phyloP scores from a whole-genome alignment of 2,113 vertebrate species.

The Thalassoma bifasciatum region DNA sequence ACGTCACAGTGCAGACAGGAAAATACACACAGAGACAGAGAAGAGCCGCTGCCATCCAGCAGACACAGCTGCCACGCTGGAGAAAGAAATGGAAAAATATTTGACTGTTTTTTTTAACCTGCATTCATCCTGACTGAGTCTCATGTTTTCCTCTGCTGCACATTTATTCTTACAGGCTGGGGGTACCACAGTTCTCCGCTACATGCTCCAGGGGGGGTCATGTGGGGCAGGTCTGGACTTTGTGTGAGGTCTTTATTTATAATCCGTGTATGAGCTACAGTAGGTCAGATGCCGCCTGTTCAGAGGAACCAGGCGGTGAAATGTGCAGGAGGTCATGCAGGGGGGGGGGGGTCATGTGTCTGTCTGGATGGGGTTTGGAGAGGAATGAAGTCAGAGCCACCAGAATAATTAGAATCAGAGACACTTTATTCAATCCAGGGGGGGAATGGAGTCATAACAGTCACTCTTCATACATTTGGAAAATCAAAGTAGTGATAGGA shows the following conservation, averaged over 20 bases:
- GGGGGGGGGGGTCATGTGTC: too few relatives aligned
- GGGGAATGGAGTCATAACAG: too few relatives aligned
- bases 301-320: too few relatives aligned
- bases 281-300: too few relatives aligned
- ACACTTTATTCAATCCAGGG: too few relatives aligned
- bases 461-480: too few relatives aligned
- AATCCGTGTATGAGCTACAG: not conserved
- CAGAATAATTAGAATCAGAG: too few relatives aligned
- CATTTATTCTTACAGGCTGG: not conserved
- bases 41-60: conserved; percentile 30
- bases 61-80: conserved; percentile 23
- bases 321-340: too few relatives aligned
- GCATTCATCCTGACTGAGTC: conserved; percentile 5
- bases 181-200: not conserved
- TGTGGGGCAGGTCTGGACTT: not conserved
- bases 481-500: too few relatives aligned
- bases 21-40: conserved; percentile 51
- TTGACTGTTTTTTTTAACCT: conserved; percentile 11
- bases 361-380: too few relatives aligned
- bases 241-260: not conserved
- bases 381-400: too few relatives aligned
- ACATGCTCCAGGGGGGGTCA: too few relatives aligned
- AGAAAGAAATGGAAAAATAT: conserved; percentile 5
- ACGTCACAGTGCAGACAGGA: conserved; percentile 53
- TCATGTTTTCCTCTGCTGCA: not conserved